A percentile compares a stretch with the other conserved stretches of the same genome.
These are phyloP conservation scores for Idaea aversata DNA, from an alignment of 2,888 invertebrate species.

Conservation along the genomic window DNA sequence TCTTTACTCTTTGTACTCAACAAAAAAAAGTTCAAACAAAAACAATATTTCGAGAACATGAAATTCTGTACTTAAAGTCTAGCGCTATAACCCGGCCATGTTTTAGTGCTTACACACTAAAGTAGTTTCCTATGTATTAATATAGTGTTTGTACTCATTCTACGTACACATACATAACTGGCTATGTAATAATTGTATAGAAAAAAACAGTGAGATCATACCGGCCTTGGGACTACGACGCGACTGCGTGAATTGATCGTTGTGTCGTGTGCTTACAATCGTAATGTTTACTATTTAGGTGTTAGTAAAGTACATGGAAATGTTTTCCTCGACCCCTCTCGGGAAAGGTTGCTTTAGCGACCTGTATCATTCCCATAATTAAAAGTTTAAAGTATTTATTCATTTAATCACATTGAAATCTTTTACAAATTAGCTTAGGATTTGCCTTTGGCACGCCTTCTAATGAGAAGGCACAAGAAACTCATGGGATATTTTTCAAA, in stretches of 20 bases:
- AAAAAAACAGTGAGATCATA: slow-evolving; percentile 72
- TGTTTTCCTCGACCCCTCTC: too few species aligned
- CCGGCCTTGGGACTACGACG: slow-evolving; percentile 60
- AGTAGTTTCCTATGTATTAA: slow-evolving; percentile 35
- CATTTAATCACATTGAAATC: too few species aligned
- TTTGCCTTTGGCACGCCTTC: too few species aligned
- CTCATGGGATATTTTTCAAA: too few species aligned
- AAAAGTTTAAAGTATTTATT: too few species aligned
- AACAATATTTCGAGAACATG: slow-evolving; percentile 52
- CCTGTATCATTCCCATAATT: too few species aligned
- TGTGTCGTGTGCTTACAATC: slow-evolving; percentile 20
- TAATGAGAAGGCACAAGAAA: too few species aligned
- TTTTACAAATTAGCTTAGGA: too few species aligned
- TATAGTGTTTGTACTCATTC: slow-evolving; percentile 29
- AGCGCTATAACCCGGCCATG: slow-evolving; percentile 41
- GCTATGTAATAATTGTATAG: slow-evolving; percentile 51
- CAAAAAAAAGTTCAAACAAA: slow-evolving; percentile 19
- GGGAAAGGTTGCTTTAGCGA: too few species aligned
- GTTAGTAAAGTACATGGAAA: neutral
- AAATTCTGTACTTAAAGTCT: slow-evolving; percentile 44
- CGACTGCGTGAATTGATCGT: slow-evolving; percentile 56
- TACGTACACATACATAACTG: slow-evolving; percentile 37
- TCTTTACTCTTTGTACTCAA: neutral
- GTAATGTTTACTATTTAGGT: neutral
- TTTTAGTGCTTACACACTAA: slow-evolving; percentile 12